Conservation (phyloP, 2,797 vertebrate genomes). For the Pteropus rufus region DNA sequence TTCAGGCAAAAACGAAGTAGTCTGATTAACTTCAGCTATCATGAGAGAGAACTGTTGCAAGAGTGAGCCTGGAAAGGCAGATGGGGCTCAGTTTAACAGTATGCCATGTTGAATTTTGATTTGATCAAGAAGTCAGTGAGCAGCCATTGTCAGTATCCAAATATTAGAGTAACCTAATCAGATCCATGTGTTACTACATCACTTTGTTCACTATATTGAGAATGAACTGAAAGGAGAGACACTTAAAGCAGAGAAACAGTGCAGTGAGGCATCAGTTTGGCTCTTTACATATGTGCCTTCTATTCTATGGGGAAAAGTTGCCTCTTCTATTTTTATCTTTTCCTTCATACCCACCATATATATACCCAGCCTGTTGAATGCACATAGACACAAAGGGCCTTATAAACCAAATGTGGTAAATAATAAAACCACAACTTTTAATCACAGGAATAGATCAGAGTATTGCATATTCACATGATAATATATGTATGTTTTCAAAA, state of each 20-base stretch:
- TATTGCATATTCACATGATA: neutral
- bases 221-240: neutral
- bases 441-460: neutral
- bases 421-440: neutral
- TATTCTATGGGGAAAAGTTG: neutral
- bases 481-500: slow-evolving; percentile 41
- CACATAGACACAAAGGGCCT: neutral
- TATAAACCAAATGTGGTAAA: neutral
- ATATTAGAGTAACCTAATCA: neutral
- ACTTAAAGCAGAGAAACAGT: neutral
- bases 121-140: neutral
- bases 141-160: neutral
- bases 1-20: neutral
- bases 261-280: slow-evolving; percentile 1
- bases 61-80: neutral
- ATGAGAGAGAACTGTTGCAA: neutral
- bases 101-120: neutral
- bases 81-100: neutral
- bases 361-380: neutral
- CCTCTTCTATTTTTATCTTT: neutral
- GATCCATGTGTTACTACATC: neutral
- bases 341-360: neutral
- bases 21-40: neutral
- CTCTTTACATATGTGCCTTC: neutral
- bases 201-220: neutral